These are phyloP conservation scores for Delichon dasypus DNA, from an alignment of 2,797 vertebrate species.

Conservation along the genomic window DNA sequence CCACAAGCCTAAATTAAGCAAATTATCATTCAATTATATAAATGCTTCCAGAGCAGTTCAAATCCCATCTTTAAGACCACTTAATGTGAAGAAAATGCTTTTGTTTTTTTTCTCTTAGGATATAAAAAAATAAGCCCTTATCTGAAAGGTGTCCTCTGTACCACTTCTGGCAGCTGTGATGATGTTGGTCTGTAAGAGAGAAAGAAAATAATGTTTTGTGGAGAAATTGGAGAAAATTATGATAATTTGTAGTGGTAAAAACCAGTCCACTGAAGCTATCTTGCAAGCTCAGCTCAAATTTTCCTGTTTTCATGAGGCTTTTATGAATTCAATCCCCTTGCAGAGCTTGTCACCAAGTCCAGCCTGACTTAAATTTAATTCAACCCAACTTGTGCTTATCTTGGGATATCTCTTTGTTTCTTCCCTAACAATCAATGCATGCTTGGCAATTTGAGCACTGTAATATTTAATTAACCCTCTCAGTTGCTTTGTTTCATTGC, in stretches of 20 bases:
- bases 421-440: not conserved
- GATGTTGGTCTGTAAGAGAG: not conserved
- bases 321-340: not conserved
- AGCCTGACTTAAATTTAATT: not conserved
- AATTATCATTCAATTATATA: slow-evolving; percentile 68
- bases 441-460: not conserved
- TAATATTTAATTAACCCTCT: not conserved
- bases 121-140: not conserved
- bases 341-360: not conserved
- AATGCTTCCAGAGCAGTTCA: slow-evolving; percentile 58
- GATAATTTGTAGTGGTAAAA: not conserved
- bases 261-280: not conserved
- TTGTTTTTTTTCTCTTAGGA: not conserved
- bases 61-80: not conserved
- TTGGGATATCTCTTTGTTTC: not conserved
- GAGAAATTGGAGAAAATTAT: not conserved
- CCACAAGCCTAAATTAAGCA: slow-evolving; percentile 54
- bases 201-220: not conserved
- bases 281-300: not conserved
- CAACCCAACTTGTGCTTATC: not conserved
- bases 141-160: not conserved
- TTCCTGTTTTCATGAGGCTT: not conserved
- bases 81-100: not conserved
- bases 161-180: not conserved
- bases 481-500: not conserved